Base-by-base conservation (phyloP, 2,797 vertebrate species). In the Arctocebus calabarensis region DNA sequence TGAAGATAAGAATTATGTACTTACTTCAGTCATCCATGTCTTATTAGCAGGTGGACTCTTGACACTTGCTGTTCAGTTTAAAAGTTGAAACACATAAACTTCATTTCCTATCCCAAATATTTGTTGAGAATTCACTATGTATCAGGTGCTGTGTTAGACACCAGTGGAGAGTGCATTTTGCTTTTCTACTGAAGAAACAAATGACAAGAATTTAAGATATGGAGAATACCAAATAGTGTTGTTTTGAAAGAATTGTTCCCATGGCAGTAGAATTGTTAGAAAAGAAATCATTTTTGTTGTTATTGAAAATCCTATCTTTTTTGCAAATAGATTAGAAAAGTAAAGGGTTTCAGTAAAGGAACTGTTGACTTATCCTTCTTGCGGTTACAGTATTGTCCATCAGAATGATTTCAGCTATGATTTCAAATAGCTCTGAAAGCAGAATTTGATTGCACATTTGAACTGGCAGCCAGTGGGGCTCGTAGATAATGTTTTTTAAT, bases 281-380 rank as follows among this genome's bases (percentile, higher is more conserved):
- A 88, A 84, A 94, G 70, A 92, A 94, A 62, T n/a, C 29, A 75
- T 37, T 92, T 88, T 90, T 91, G 27, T 66, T 66, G 62, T 68
- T 34, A 45, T 88, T 84, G 66, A 79, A 96, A 92, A 45, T 64
- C 34, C 37, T 87, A 16, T 17, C n/a, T 61, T n/a, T 3, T 71
- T 75, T 90, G 61, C 48, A 92, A 91, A 84, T 48, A 57, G 37
- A 37, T 88, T 57, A 74, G 52, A 40, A 48, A 92, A 34, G 37
- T 82, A n/a, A 86, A 90, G 81, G 73, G 43, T 90, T 88, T 84
- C 37, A 87, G 55, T 40, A 52, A 29, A 94, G 71, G 48, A 57
- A 73, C 32, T 12, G 4, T 45, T 84, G 52, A 27, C 6, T 43
- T 84, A 12, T 61, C 34, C 40, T 83, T 34, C 17, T 74, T 0